Percentiles rank a stretch among this genome's conserved stretches.
Conservation (phyloP, 2,888 invertebrate genomes). For the Miltochrista miniata region DNA sequence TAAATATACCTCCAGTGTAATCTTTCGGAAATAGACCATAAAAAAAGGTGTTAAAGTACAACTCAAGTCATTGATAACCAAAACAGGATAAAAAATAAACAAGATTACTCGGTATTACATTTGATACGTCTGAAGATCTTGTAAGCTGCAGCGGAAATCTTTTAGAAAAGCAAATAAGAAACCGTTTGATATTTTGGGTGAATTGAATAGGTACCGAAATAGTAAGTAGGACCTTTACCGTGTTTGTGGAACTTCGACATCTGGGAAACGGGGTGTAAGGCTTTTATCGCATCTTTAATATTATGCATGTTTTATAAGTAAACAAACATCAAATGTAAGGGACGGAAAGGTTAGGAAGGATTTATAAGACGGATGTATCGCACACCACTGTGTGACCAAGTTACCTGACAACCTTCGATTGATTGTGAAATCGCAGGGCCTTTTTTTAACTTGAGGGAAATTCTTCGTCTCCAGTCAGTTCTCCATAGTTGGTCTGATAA, state of each 20-base stretch:
- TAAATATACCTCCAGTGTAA: not conserved
- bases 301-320: no score
- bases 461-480: no score
- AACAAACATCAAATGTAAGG: no score
- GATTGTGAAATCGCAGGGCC: no score
- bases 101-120: constrained; percentile 24
- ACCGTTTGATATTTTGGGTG: not conserved
- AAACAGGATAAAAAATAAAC: constrained; percentile 25
- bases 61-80: constrained; percentile 16
- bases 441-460: no score
- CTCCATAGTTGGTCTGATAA: no score
- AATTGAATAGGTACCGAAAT: not conserved
- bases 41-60: constrained; percentile 10
- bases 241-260: not conserved
- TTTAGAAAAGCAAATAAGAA: not conserved
- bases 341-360: no score
- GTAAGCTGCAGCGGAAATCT: not conserved
- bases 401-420: no score
- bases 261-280: no score
- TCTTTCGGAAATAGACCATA: not conserved
- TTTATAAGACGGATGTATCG: no score
- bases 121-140: not conserved
- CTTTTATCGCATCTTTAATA: no score
- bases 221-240: not conserved
- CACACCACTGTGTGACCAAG: no score